Conservation (phyloP, 2,888 invertebrate species). For the Cecidostiba fungosa region DNA sequence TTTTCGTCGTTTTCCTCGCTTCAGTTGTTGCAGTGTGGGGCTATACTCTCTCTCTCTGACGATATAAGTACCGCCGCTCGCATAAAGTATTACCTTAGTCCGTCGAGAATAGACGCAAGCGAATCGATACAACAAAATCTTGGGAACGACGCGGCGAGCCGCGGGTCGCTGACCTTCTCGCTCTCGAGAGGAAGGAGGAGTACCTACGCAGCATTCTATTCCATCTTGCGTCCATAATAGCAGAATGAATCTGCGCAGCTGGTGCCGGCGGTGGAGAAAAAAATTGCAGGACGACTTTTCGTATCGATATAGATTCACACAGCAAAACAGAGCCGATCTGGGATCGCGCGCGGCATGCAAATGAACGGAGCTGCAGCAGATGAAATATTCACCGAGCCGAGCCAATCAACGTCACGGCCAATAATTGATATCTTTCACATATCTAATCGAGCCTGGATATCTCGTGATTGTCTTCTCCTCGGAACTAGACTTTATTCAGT, state of each 20-base stretch:
- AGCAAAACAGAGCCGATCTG: not conserved
- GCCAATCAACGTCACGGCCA: slow-evolving; percentile 64
- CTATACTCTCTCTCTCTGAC: slow-evolving; percentile 39
- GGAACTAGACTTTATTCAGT: slow-evolving; percentile 60
- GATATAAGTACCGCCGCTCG: slow-evolving; percentile 55
- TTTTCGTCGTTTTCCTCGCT: slow-evolving; percentile 34
- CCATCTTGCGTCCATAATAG: too few relatives aligned
- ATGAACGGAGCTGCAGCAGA: slow-evolving; percentile 21
- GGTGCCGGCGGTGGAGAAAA: too few relatives aligned
- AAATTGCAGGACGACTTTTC: not conserved
- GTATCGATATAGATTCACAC: not conserved
- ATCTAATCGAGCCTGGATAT: slow-evolving; percentile 61
- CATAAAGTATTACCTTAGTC: slow-evolving; percentile 59
- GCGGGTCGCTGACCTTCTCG: slow-evolving; percentile 21
- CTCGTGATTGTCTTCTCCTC: slow-evolving; percentile 55
- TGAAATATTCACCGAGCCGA: slow-evolving; percentile 60
- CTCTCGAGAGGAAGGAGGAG: not conserved
- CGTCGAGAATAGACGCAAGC: slow-evolving; percentile 37
- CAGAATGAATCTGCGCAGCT: too few relatives aligned
- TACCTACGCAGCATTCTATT: not conserved
- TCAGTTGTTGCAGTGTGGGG: not conserved
- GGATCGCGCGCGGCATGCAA: slow-evolving; percentile 34
- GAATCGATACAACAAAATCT: slow-evolving; percentile 43
- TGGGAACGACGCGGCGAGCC: not conserved
- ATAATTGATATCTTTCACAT: slow-evolving; percentile 64